Percentiles rank a stretch among this genome's conserved stretches.
Conservation (phyloP, 2,113 vertebrate species). For the Lasiurus borealis region DNA sequence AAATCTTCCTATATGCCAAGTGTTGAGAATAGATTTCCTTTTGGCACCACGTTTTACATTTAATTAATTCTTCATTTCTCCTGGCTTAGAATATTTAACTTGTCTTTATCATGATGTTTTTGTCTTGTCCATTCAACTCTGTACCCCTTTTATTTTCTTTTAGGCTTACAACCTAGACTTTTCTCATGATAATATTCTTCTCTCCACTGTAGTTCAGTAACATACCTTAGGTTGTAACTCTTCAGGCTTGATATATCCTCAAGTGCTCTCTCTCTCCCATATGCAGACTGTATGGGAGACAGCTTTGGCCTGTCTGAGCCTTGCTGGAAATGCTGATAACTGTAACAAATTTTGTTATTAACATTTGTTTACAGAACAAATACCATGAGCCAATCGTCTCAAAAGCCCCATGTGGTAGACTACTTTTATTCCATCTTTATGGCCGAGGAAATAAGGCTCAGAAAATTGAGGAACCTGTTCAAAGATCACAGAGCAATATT, state of each 20-base stretch:
- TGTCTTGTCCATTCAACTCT: neutral
- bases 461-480: neutral
- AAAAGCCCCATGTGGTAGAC: neutral
- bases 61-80: neutral
- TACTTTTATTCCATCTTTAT: constrained; percentile 17
- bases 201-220: neutral
- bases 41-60: neutral
- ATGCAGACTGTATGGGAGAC: neutral
- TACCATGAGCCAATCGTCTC: neutral
- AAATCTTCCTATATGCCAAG: neutral
- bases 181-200: neutral
- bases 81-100: neutral
- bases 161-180: neutral
- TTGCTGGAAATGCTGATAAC: constrained; percentile 22
- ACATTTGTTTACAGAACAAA: neutral
- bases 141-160: neutral
- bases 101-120: neutral
- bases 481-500: neutral
- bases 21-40: neutral
- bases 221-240: neutral
- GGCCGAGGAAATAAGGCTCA: neutral
- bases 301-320: neutral
- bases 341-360: neutral
- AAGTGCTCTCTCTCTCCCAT: neutral
- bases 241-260: neutral